Base-by-base conservation (phyloP, 1,140 invertebrate genomes). In the Drosophila sturtevanti region DNA sequence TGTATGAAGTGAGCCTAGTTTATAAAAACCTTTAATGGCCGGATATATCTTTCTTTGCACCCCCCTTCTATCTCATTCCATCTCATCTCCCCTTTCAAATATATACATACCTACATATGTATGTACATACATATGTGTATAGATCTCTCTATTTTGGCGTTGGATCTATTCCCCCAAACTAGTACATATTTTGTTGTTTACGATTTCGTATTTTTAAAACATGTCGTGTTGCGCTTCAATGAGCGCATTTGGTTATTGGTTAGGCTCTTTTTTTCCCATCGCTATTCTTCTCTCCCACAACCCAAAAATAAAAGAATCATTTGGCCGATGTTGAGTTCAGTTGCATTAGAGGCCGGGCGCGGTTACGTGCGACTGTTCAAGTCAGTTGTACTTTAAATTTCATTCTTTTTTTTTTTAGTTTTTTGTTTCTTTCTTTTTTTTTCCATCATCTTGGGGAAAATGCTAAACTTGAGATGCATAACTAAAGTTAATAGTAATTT, bases 241-340 rank as follows among this genome's bases (percentile, higher is more conserved):
- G 82, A 87, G 82, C 66, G 70, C 64, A 73, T 74, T 63, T 61
- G 37, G 41, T 63, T 66, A 68, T 79, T 56, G 38, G 63, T 35
- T 56, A 2, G 38, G 22, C 70, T 68, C 68, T 24, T 24, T 4
- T 4, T 67, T 72, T 63, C 48, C 48, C 58, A 51, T 44, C 14
- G 11, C 44, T 35, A 34, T 27, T 55, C 31, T 64, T 44, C 56
- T 67, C 65, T 74, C 67, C 44, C 63, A 48, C 18, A 69, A 60
- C 27, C 75, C 82, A 72, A 86, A 86, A 81, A 86, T 86, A 86
- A 86, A 87, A 82, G 78, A 79, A 37, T 75, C 67, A 54, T 52
- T 63, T 71, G 34, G 64, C 31, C 61, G 38, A 12, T 67, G 56
- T 71, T 66, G 51, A 52, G 31, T 61, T 89, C 79, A 89, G 84